These are phyloP conservation scores for Zosterops borbonicus DNA, from an alignment of 2,113 vertebrate species.

Conservation along the genomic window DNA sequence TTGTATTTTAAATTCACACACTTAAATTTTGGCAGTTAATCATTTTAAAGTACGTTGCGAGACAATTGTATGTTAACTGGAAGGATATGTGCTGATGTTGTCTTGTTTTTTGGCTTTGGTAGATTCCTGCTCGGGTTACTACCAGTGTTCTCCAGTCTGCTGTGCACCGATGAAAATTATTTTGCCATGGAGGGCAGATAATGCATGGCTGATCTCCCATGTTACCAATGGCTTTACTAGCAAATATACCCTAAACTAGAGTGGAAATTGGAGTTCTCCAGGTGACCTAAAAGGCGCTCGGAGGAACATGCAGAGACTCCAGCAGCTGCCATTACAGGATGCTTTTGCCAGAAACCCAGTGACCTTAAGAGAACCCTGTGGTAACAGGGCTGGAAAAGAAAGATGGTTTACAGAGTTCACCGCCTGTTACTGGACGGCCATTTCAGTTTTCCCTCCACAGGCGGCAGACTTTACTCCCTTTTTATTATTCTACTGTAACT, in stretches of 20 bases:
- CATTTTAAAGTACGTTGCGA: background rate
- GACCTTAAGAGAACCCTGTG: conserved; percentile 68
- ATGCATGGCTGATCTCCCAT: conserved; percentile 83
- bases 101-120: conserved; percentile 80
- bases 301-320: conserved; percentile 72
- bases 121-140: conserved; percentile 90
- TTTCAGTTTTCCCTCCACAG: conserved; percentile 67
- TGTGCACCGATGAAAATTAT: conserved; percentile 84
- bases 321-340: conserved; percentile 71
- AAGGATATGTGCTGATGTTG: conserved; percentile 26
- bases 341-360: conserved; percentile 66
- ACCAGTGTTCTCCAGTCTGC: conserved; percentile 89
- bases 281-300: conserved; percentile 70
- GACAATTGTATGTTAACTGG: background rate
- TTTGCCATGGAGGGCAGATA: conserved; percentile 81
- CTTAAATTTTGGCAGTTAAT: background rate
- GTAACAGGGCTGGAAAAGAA: conserved; percentile 68
- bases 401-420: conserved; percentile 68
- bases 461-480: conserved; percentile 71
- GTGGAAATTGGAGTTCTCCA: conserved; percentile 73
- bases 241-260: conserved; percentile 76
- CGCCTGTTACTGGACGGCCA: conserved; percentile 65
- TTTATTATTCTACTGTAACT: conserved; percentile 76
- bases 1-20: background rate
- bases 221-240: conserved; percentile 81